phyloP scores from a whole-genome alignment of 2,797 vertebrate genomes.

The Antrozous pallidus region DNA sequence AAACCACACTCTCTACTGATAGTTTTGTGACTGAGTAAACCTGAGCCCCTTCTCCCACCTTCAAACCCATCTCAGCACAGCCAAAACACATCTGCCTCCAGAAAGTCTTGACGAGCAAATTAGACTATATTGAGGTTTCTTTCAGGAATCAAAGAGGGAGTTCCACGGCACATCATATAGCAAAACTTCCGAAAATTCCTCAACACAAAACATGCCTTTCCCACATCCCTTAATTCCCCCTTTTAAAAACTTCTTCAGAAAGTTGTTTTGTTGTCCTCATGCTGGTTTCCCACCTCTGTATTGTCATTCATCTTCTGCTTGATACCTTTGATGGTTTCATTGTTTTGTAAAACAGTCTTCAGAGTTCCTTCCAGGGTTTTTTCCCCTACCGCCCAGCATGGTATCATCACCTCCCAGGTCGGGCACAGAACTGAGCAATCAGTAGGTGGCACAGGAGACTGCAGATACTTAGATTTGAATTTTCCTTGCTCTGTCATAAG shows the following conservation, averaged over 20 bases:
- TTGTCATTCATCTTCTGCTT: background rate
- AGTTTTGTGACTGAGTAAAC: background rate
- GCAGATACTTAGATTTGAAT: background rate
- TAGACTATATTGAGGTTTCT: background rate
- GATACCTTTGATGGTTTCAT: slow-evolving; percentile 1
- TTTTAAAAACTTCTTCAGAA: background rate
- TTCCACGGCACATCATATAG: background rate
- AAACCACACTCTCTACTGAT: background rate
- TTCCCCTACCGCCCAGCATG: background rate
- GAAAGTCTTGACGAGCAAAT: background rate
- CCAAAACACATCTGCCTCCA: background rate
- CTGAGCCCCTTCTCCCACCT: background rate
- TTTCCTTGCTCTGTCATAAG: background rate
- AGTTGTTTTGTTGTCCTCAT: background rate
- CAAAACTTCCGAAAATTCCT: background rate
- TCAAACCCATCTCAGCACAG: background rate
- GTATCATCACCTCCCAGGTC: background rate
- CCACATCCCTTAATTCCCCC: too few relatives aligned
- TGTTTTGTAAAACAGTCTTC: background rate
- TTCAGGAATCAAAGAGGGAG: background rate
- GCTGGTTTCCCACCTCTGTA: background rate
- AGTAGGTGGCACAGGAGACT: background rate
- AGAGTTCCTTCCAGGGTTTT: background rate
- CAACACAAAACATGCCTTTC: background rate
- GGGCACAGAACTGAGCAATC: background rate